Conservation (phyloP, 2,888 invertebrate species). For the Machimus rusticus region DNA sequence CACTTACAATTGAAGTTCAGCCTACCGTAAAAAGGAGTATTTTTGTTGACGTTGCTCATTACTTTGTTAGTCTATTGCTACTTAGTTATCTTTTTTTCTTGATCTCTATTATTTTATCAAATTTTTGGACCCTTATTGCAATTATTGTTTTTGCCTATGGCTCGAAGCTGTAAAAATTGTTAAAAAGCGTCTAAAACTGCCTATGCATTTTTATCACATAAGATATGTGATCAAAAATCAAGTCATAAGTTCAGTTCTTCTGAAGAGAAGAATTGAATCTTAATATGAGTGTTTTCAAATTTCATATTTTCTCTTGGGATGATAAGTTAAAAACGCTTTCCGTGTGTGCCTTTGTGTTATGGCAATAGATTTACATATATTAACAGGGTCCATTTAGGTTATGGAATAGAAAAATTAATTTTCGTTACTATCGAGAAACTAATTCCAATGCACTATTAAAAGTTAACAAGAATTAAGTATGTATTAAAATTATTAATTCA, state of each 20-base stretch:
- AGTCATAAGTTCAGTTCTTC: neutral
- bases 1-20: neutral
- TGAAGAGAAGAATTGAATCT: neutral
- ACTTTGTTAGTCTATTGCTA: neutral
- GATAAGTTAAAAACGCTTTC: neutral
- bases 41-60: neutral
- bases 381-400: neutral
- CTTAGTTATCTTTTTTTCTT: neutral
- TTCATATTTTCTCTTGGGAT: neutral
- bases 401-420: neutral
- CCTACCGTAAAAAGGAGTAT: neutral
- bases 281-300: neutral
- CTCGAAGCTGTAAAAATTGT: neutral
- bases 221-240: neutral
- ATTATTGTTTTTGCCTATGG: neutral
- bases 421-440: neutral
- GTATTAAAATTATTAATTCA: too few relatives aligned
- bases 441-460: neutral
- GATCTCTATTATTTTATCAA: neutral
- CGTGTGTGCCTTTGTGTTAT: neutral
- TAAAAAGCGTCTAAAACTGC: neutral
- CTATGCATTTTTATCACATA: neutral
- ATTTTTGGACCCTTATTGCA: neutral
- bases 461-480: too few relatives aligned
- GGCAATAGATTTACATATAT: neutral